phyloP scores from a whole-genome alignment of 2,797 vertebrate genomes.

The Carcharodon carcharias region DNA sequence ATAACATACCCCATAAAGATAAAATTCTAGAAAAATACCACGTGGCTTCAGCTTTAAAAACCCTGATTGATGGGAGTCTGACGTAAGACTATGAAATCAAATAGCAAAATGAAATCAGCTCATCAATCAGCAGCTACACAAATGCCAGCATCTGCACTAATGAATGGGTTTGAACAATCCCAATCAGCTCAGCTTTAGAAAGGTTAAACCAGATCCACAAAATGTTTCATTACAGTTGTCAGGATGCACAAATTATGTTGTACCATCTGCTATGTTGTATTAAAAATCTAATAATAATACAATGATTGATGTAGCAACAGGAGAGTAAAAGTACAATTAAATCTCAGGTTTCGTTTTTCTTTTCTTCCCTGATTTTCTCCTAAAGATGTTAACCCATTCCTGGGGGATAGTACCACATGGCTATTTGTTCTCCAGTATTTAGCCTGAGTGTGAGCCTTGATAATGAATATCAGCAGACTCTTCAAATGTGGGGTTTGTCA shows the following conservation, averaged over 20 bases:
- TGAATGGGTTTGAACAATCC: constrained; percentile 18
- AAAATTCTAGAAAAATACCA: neutral
- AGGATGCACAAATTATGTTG: constrained; percentile 17
- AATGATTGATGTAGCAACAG: neutral
- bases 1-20: neutral
- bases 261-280: neutral
- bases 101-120: constrained; percentile 20
- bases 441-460: neutral
- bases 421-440: neutral
- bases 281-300: constrained; percentile 10
- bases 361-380: neutral
- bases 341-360: neutral
- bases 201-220: neutral
- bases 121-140: constrained; percentile 16
- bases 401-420: neutral
- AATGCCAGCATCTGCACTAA: constrained; percentile 16
- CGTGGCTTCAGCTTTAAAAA: neutral
- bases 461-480: neutral
- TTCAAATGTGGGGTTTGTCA: neutral
- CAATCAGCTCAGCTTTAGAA: constrained; percentile 20
- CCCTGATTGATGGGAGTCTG: neutral
- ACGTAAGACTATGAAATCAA: neutral
- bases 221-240: constrained; percentile 31
- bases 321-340: neutral
- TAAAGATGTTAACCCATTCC: neutral